Percentiles rank a stretch among this genome's conserved stretches.
Conservation (phyloP, 2,113 vertebrate genomes). For the Pollimyrus isidori region DNA sequence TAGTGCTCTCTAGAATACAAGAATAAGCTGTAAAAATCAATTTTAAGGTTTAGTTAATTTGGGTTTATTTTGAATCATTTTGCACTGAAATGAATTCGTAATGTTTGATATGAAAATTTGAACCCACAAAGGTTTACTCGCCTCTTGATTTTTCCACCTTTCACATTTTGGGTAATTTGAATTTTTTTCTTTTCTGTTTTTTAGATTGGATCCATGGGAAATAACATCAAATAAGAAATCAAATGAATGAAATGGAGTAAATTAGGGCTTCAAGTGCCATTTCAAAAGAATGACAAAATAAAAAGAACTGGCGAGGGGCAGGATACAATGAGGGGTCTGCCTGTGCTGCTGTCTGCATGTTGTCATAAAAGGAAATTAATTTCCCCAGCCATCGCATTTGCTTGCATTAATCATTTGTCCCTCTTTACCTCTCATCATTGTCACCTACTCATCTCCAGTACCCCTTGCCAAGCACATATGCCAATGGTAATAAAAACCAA, state of each 20-base stretch:
- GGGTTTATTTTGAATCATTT: background rate
- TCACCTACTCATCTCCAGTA: conserved; percentile 2
- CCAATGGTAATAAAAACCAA: background rate
- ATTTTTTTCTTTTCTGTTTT: background rate
- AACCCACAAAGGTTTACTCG: background rate
- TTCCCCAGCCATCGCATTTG: conserved; percentile 3
- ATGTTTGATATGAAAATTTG: background rate
- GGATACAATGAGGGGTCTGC: background rate
- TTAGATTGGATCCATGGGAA: background rate
- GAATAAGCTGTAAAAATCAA: background rate
- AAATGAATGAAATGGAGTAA: background rate
- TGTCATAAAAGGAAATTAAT: background rate
- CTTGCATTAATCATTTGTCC: conserved; percentile 7
- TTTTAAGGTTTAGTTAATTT: background rate
- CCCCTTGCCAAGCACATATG: background rate
- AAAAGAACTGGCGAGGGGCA: background rate
- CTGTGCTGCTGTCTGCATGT: background rate
- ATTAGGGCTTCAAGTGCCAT: background rate
- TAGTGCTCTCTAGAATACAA: background rate
- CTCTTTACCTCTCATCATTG: conserved; percentile 16
- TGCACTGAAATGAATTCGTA: background rate
- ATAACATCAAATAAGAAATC: background rate
- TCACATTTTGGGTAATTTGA: background rate
- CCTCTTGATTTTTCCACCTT: background rate
- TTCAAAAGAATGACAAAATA: background rate